Percentiles rank a stretch among this genome's conserved stretches.
Evolutionary conservation across 2,113 vertebrate species (phyloP).

Genomic region (Pleuronectes platessa): DNA sequence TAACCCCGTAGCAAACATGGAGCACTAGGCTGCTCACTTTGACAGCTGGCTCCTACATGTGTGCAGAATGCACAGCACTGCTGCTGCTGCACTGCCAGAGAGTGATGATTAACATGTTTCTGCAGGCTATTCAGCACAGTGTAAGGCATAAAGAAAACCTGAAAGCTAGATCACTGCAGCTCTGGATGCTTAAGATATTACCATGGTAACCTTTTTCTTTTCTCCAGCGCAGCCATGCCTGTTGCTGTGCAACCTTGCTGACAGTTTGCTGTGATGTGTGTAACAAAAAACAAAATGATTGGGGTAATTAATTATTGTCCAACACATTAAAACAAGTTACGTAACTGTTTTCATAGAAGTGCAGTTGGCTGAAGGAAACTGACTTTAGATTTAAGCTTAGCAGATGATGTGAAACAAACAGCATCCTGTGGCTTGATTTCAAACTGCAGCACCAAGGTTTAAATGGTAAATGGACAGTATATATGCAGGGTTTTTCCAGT

Average conservation of each 20-base stretch:
- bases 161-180: too few relatives aligned
- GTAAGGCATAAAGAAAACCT: neutral
- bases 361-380: neutral
- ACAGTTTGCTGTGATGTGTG: neutral
- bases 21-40: constrained; percentile 25
- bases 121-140: constrained; percentile 3
- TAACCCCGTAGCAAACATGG: constrained; percentile 34
- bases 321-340: neutral
- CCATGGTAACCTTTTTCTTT: neutral
- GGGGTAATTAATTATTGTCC: neutral
- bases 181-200: neutral
- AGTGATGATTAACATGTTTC: constrained; percentile 34
- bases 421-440: neutral
- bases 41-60: constrained; percentile 1
- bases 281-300: neutral
- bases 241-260: neutral
- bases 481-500: too few relatives aligned
- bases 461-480: too few relatives aligned
- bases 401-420: neutral
- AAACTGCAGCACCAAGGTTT: too few relatives aligned
- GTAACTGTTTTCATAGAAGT: neutral
- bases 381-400: neutral
- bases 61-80: constrained; percentile 18
- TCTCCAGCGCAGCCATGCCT: neutral
- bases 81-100: constrained; percentile 1